Evolutionary conservation across 2,888 invertebrate genomes (phyloP).

Genomic region (Luffia ferchaultella): DNA sequence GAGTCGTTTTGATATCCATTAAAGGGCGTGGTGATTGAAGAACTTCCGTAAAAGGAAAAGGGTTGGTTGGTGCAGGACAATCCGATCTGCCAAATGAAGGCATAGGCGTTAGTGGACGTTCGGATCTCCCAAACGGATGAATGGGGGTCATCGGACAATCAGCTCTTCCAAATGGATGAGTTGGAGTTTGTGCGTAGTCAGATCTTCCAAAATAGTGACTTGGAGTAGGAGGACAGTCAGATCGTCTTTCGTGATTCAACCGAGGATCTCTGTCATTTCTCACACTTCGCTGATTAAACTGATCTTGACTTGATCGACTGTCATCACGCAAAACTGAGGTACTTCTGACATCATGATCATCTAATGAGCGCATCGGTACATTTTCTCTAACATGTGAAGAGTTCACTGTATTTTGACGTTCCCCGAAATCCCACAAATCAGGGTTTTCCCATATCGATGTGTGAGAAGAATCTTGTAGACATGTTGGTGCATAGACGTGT

Average conservation of each 20-base stretch:
- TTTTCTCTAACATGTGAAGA: constrained; percentile 19
- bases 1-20: neutral
- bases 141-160: constrained; percentile 19
- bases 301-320: neutral
- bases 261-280: neutral
- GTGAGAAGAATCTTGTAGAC: no score
- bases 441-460: no score
- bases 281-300: neutral
- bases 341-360: neutral
- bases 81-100: constrained; percentile 32
- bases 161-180: constrained; percentile 26
- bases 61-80: constrained; percentile 32
- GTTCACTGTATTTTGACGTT: neutral
- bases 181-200: constrained; percentile 25
- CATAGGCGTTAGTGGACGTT: constrained; percentile 22
- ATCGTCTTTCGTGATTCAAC: neutral
- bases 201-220: constrained; percentile 25
- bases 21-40: neutral
- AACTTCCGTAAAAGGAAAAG: constrained; percentile 17
- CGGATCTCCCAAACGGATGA: constrained; percentile 4
- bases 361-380: neutral
- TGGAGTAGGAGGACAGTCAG: constrained; percentile 21
- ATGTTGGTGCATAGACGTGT: no score
- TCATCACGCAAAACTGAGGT: neutral
- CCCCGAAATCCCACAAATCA: no score